Evolutionary conservation across 2,888 invertebrate genomes (phyloP).

Genomic region (Oligia latruncula): DNA sequence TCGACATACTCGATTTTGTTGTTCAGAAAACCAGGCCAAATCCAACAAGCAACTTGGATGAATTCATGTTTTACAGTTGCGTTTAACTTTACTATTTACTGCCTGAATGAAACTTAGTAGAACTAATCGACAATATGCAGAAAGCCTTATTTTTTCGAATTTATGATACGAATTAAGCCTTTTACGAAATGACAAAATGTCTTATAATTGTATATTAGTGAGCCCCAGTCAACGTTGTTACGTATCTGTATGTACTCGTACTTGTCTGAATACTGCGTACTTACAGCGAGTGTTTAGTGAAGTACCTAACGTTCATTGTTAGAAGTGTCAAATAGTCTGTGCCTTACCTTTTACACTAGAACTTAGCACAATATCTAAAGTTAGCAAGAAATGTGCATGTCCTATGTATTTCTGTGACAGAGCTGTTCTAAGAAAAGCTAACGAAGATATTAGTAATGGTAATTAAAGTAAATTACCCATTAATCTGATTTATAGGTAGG

Average conservation of each 20-base stretch:
- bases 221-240: conserved; percentile 32
- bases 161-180: conserved; percentile 59
- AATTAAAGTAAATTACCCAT: conserved; percentile 7
- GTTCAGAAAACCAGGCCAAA: conserved; percentile 40
- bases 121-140: conserved; percentile 57
- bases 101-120: conserved; percentile 35
- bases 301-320: conserved; percentile 26
- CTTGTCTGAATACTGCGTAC: conserved; percentile 3
- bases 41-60: conserved; percentile 11
- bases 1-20: conserved; percentile 48
- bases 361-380: conserved; percentile 65
- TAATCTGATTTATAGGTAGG: background rate
- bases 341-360: conserved; percentile 76
- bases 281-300: conserved; percentile 17
- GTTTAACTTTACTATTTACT: conserved; percentile 27
- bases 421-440: conserved; percentile 43
- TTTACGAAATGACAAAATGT: conserved; percentile 55
- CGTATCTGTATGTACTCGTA: conserved; percentile 21
- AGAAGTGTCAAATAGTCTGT: conserved; percentile 77
- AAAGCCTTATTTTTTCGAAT: conserved; percentile 62
- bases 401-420: conserved; percentile 52
- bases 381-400: conserved; percentile 57
- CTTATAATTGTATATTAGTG: conserved; percentile 16
- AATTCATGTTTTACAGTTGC: conserved; percentile 28
- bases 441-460: conserved; percentile 59